Percentiles rank a stretch among this genome's conserved stretches.
Conservation (phyloP, 2,888 invertebrate species). For the Labia minor region DNA sequence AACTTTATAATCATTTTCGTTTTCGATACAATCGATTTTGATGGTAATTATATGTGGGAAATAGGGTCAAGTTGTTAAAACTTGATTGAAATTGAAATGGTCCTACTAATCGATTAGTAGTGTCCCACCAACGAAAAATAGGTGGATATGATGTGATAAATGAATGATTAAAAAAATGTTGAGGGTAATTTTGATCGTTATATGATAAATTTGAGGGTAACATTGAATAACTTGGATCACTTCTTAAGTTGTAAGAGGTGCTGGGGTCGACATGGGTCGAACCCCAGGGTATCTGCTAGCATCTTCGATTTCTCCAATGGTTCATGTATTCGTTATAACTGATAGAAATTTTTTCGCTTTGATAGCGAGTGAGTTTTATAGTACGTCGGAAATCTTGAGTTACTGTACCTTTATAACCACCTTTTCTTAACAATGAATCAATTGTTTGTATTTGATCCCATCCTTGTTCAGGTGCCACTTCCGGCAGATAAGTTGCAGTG, state of each 20-base stretch:
- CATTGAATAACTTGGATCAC: neutral
- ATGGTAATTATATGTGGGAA: neutral
- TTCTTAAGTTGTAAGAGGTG: conserved; percentile 22
- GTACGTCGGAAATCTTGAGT: conserved; percentile 78
- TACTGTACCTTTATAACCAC: conserved; percentile 85
- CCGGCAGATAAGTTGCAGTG: conserved; percentile 96
- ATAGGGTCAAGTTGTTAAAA: neutral
- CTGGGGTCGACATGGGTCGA: conserved; percentile 34
- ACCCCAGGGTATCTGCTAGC: conserved; percentile 60
- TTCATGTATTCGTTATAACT: conserved; percentile 73
- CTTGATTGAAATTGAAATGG: neutral
- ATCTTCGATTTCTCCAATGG: conserved; percentile 52
- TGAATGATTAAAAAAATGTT: conserved; percentile 24
- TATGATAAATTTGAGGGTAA: conserved; percentile 17
- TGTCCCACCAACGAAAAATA: neutral
- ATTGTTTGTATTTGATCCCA: conserved; percentile 99
- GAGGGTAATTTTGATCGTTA: conserved; percentile 19
- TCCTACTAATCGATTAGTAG: neutral
- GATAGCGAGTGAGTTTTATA: conserved; percentile 91
- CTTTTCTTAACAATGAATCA: conserved; percentile 92
- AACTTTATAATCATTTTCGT: neutral
- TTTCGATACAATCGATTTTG: neutral
- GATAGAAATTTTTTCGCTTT: conserved; percentile 88
- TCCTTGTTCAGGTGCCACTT: conserved; percentile 97
- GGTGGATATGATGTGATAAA: conserved; percentile 30